Evolutionary conservation across 2,797 vertebrate species (phyloP).

Genomic region (Gorsachius magnificus): DNA sequence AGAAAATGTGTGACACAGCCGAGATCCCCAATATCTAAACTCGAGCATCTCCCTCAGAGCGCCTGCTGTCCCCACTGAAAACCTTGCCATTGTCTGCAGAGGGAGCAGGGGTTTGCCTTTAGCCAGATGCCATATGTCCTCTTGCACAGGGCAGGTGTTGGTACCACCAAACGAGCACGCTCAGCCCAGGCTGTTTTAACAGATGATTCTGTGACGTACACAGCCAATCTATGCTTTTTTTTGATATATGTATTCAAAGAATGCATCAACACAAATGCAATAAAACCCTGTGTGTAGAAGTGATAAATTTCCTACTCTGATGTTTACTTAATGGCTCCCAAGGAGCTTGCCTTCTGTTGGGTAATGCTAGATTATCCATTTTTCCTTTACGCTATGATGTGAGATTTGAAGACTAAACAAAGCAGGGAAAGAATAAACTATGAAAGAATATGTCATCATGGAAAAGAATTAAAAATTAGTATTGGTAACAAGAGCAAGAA

Average conservation of each 20-base stretch:
- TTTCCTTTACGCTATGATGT: background rate
- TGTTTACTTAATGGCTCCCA: constrained; percentile 28
- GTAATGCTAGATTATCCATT: background rate
- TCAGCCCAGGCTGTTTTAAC: background rate
- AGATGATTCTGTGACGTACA: background rate
- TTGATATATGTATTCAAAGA: background rate
- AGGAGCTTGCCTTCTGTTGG: background rate
- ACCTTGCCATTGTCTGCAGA: background rate
- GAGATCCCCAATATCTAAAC: background rate
- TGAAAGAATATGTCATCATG: background rate
- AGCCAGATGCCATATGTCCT: background rate
- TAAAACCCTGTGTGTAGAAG: background rate
- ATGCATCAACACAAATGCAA: background rate
- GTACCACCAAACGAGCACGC: background rate
- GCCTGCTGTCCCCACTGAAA: background rate
- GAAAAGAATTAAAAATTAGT: background rate
- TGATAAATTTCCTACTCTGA: background rate
- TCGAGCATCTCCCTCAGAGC: rapidly evolving
- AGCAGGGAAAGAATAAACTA: background rate
- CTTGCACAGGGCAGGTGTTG: background rate
- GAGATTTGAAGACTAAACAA: constrained; percentile 21
- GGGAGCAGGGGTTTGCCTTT: background rate
- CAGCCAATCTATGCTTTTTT: background rate
- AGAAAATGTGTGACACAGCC: background rate
- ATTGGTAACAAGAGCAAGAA: background rate